Evolutionary conservation across 2,113 vertebrate genomes (phyloP), one percentile per base, ranked within the genome.

Genomic region (Labeo catla): DNA sequence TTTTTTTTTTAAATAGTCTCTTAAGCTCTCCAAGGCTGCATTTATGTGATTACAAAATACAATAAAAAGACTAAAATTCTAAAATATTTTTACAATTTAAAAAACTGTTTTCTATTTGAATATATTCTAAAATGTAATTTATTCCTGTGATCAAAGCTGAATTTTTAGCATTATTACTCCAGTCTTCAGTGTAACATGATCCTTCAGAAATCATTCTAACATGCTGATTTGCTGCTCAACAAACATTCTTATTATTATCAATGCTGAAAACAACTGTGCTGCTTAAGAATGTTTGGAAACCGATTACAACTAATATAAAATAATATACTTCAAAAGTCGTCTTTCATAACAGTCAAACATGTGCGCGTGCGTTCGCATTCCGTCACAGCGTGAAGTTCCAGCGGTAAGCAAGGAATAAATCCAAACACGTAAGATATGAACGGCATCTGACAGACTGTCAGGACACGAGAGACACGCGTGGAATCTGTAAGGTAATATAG

Each of bases 361-460:
- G 66, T 70, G 66, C 12, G 23, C 23, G 74, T 52, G 74, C 4
- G 49, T 8, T 52, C 49, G 4, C 76, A 36, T 57, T 19, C 49
- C 16, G 10, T 11, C n/a, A 7, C 21, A 34, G 21, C 0, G 39
- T 5, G 70, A 76, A 79, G 72, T 83, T 81, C 73, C 78, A 86
- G 43, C 65, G 61, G 65, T 86, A 86, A 87, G 63, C 74, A 39
- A 9, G 36, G 52, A 49, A 82, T 85, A 43, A 86, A 81, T 79
- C 54, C 63, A 85, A 82, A 87, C 83, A 85, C 68, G 83, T 70
- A 61, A 83, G 74, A 61, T 76, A 84, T 86, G 89, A 54, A 34
- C 68, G 78, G 68, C 70, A 89, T 87, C 78, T 19, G 76, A 57
- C 73, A 85, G 61, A 81, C 63, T 47, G 77, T 84, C 76, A 89